These are phyloP conservation scores for Anagyrus pseudococci DNA, from an alignment of 2,888 invertebrate genomes.

Conservation along the genomic window DNA sequence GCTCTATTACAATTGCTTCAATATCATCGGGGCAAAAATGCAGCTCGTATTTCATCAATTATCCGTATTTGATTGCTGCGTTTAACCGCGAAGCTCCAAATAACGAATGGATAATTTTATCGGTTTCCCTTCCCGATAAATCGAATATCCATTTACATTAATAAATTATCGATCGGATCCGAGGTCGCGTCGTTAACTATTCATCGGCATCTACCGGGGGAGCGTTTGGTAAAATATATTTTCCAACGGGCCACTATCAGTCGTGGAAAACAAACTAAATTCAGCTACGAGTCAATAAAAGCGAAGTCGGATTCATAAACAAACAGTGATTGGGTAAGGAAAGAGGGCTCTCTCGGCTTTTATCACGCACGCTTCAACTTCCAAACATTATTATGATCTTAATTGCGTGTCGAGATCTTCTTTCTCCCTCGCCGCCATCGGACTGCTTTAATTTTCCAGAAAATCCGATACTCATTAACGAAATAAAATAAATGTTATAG, in stretches of 20 bases:
- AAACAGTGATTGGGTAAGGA: background rate
- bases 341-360: background rate
- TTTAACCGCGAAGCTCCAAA: background rate
- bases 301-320: too few species aligned
- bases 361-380: slow-evolving; percentile 21
- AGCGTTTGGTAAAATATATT: too few species aligned
- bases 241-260: too few species aligned
- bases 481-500: slow-evolving; percentile 28
- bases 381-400: slow-evolving; percentile 18
- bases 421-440: slow-evolving; percentile 1
- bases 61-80: background rate
- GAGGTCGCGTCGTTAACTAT: too few species aligned
- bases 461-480: slow-evolving; percentile 16
- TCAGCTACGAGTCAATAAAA: background rate
- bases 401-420: slow-evolving; percentile 15
- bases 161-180: background rate
- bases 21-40: too few species aligned
- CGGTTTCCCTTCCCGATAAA: background rate
- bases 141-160: background rate
- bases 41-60: too few species aligned
- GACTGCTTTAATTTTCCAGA: slow-evolving; percentile 23
- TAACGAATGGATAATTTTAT: slow-evolving; percentile 4
- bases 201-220: too few species aligned
- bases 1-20: too few species aligned
- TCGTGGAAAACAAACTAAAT: background rate